Conservation (phyloP, 1,140 invertebrate species). For the Penaeus vannamei region DNA sequence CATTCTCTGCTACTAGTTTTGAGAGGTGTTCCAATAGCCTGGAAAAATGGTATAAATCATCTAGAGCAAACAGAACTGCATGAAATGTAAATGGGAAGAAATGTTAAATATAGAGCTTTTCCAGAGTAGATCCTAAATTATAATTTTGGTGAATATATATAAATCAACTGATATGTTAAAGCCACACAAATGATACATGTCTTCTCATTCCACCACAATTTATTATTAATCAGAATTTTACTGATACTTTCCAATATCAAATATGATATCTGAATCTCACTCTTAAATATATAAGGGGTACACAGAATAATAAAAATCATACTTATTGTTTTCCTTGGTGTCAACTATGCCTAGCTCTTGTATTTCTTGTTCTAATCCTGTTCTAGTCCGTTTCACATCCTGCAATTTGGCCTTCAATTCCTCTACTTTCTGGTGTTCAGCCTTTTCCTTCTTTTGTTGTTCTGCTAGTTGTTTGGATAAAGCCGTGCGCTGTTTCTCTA, state of each 20-base stretch:
- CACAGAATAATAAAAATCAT: neutral
- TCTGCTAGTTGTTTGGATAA: constrained; percentile 9
- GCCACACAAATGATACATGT: too few relatives aligned
- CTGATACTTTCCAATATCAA: too few relatives aligned
- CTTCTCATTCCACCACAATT: too few relatives aligned
- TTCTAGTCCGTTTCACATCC: constrained; percentile 70
- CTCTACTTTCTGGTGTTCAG: neutral
- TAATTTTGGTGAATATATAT: too few relatives aligned
- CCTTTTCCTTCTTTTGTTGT: constrained; percentile 6
- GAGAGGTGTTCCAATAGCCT: constrained; percentile 51
- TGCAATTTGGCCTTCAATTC: constrained; percentile 60
- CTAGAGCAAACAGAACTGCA: too few relatives aligned
- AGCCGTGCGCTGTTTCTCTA: constrained; percentile 32
- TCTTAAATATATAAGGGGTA: neutral
- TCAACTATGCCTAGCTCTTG: neutral
- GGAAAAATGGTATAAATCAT: neutral
- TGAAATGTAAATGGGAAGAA: too few relatives aligned
- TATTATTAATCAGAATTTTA: too few relatives aligned
- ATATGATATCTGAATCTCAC: too few relatives aligned
- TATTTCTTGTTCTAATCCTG: constrained; percentile 23
- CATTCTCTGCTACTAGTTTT: constrained; percentile 49
- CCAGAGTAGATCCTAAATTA: too few relatives aligned
- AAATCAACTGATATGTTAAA: too few relatives aligned
- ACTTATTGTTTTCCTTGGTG: constrained; percentile 32
- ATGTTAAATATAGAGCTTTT: too few relatives aligned